These are phyloP conservation scores for Drosophila murphyi DNA, from an alignment of 1,140 invertebrate genomes.

Conservation along the genomic window DNA sequence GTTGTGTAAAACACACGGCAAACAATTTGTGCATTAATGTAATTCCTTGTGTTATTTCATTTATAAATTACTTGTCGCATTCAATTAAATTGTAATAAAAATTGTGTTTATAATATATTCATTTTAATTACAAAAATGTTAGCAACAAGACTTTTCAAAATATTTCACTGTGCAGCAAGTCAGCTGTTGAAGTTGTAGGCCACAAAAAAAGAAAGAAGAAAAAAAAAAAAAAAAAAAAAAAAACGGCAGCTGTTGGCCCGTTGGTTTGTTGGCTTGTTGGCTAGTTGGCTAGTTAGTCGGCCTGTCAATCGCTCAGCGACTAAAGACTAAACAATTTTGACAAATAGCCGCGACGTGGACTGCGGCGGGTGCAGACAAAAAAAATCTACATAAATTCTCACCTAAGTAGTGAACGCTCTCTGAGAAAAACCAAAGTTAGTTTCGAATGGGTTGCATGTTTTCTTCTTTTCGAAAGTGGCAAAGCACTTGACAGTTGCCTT, in stretches of 20 bases:
- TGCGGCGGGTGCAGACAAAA: constrained; percentile 19
- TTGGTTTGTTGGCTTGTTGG: constrained; percentile 61
- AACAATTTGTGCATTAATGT: constrained; percentile 7
- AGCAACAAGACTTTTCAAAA: neutral
- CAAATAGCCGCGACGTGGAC: constrained; percentile 61
- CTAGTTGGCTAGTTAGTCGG: constrained; percentile 71
- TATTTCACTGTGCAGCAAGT: neutral
- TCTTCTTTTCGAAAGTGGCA: constrained; percentile 70
- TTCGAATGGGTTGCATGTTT: neutral
- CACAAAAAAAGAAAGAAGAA: constrained; percentile 31
- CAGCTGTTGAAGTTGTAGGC: constrained; percentile 40
- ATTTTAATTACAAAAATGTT: no score
- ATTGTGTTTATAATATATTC: no score
- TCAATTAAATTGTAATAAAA: neutral
- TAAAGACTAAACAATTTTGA: constrained; percentile 83
- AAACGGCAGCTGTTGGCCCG: constrained; percentile 51
- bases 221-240: neutral
- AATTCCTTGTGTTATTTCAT: neutral
- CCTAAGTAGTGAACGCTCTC: constrained; percentile 42
- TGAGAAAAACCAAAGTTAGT: constrained; percentile 42
- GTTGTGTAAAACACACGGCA: constrained; percentile 24
- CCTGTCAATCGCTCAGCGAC: constrained; percentile 75
- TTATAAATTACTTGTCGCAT: neutral
- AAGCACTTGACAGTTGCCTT: constrained; percentile 73
- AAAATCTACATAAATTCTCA: constrained; percentile 83